Conservation (phyloP, 2,797 vertebrate species). For the Trichosurus vulpecula region DNA sequence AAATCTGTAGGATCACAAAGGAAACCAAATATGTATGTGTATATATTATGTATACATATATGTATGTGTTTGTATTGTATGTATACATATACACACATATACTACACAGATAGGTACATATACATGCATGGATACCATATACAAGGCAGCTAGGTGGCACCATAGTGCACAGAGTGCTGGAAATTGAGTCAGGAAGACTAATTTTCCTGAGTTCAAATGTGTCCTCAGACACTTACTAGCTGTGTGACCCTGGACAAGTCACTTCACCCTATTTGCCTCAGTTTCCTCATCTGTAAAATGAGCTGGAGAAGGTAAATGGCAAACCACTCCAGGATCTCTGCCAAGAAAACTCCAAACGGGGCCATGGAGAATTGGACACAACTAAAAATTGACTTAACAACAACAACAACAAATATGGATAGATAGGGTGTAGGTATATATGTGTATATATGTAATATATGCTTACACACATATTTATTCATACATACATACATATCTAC, state of each 20-base stretch:
- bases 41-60: neutral
- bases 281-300: neutral
- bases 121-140: neutral
- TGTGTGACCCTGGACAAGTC: neutral
- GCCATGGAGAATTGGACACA: neutral
- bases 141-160: neutral
- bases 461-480: neutral
- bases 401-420: neutral
- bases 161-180: neutral
- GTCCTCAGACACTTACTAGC: neutral
- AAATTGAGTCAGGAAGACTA: neutral
- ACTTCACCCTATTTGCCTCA: neutral
- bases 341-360: neutral
- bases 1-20: neutral
- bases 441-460: too few species aligned
- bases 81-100: neutral
- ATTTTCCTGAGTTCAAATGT: neutral
- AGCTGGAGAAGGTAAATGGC: neutral
- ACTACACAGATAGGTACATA: too few species aligned
- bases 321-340: neutral
- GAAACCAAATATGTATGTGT: neutral
- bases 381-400: neutral
- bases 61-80: neutral
- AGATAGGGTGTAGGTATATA: neutral
- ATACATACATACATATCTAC: neutral